A percentile compares a stretch with the other conserved stretches of the same genome.
Evolutionary conservation across 2,888 invertebrate genomes (phyloP).

Genomic region (Drosophila falleni): DNA sequence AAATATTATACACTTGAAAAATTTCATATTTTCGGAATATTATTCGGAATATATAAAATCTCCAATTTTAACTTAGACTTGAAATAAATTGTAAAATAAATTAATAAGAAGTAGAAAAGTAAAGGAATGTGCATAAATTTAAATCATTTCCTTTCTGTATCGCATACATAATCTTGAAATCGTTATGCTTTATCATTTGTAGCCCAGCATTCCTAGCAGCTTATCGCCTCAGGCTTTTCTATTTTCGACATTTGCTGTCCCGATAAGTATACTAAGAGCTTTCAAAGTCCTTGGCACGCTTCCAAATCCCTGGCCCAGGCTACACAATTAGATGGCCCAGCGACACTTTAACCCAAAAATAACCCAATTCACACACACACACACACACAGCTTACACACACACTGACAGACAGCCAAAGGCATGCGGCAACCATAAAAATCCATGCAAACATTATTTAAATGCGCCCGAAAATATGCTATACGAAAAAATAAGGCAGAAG

Average conservation of each 20-base stretch:
- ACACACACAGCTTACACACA: not conserved
- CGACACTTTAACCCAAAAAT: constrained; percentile 58
- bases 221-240: constrained; percentile 34
- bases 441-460: constrained; percentile 73
- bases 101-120: not conserved
- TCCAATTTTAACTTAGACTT: too few species aligned
- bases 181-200: constrained; percentile 15
- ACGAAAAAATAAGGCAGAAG: constrained; percentile 21
- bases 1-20: too few species aligned
- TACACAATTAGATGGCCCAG: constrained; percentile 57
- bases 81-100: not conserved
- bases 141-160: constrained; percentile 3
- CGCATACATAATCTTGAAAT: constrained; percentile 39
- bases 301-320: constrained; percentile 44
- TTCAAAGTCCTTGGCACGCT: constrained; percentile 53
- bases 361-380: constrained; percentile 42
- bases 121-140: not conserved
- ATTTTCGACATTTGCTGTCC: constrained; percentile 42
- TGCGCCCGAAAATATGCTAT: constrained; percentile 67
- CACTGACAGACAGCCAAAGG: constrained; percentile 34
- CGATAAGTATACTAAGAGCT: constrained; percentile 60
- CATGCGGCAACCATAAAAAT: constrained; percentile 62
- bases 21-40: too few species aligned
- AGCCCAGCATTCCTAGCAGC: constrained; percentile 16
- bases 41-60: too few species aligned